These are phyloP conservation scores for Muntiacus reevesi DNA, from an alignment of 2,113 vertebrate species.

Conservation along the genomic window DNA sequence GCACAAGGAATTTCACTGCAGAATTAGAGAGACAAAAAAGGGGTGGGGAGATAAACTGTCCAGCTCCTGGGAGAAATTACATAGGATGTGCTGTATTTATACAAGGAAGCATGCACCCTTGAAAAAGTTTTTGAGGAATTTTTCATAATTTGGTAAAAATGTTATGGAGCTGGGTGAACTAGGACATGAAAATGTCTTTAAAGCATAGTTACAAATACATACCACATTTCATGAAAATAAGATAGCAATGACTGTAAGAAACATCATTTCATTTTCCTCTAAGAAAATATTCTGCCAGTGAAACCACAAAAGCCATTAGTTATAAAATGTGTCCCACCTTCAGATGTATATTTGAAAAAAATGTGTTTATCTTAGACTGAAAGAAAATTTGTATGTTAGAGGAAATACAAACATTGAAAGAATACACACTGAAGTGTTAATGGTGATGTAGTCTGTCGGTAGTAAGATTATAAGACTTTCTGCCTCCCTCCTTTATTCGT, in stretches of 20 bases:
- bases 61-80: not conserved
- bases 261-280: not conserved
- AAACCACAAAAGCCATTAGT: not conserved
- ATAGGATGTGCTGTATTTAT: not conserved
- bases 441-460: too few relatives aligned
- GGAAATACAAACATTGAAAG: not conserved
- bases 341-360: not conserved
- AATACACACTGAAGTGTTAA: not conserved
- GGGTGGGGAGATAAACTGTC: not conserved
- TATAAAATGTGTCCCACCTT: not conserved
- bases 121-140: not conserved
- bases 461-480: not conserved
- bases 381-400: not conserved
- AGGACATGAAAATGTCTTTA: not conserved
- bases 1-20: not conserved
- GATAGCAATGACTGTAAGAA: not conserved
- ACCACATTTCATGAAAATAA: not conserved
- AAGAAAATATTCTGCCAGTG: not conserved
- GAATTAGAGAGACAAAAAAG: not conserved
- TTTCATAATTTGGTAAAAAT: not conserved
- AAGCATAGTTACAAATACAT: not conserved
- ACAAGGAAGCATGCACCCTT: not conserved
- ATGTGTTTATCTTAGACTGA: not conserved
- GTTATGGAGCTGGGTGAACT: not conserved
- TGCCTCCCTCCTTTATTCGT: not conserved